Evolutionary conservation across 2,113 vertebrate genomes (phyloP).

Genomic region (Neolamprologus modestus): DNA sequence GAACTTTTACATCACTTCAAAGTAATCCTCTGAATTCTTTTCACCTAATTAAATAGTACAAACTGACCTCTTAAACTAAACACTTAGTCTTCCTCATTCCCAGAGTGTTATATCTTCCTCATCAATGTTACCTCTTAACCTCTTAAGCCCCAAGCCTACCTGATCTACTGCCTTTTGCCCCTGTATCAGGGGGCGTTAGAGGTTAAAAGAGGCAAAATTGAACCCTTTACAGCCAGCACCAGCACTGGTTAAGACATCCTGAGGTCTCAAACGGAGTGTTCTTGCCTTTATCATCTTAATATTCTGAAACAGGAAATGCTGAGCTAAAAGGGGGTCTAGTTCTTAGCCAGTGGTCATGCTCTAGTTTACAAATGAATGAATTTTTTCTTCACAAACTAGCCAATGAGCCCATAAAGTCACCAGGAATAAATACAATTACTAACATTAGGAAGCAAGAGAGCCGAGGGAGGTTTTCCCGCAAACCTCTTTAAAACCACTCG

Average conservation of each 20-base stretch:
- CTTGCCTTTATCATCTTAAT: not conserved
- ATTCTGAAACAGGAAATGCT: not conserved
- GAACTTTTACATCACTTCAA: not conserved
- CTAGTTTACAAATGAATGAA: not conserved
- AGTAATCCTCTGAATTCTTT: not conserved
- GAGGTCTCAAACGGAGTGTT: not conserved
- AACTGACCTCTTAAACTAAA: not conserved
- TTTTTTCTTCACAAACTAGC: not conserved
- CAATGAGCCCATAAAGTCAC: not conserved
- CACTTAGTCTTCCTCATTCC: not conserved
- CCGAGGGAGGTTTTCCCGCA: not conserved
- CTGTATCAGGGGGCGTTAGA: too few relatives aligned
- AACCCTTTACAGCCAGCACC: not conserved
- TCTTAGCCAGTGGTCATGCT: not conserved
- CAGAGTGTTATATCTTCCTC: constrained; percentile 44
- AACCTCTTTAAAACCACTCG: not conserved
- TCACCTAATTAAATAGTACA: not conserved
- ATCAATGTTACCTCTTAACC: constrained; percentile 12
- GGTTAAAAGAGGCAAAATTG: not conserved
- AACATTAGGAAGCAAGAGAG: not conserved
- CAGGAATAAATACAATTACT: not conserved
- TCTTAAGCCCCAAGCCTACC: too few relatives aligned
- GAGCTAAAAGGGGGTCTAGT: not conserved
- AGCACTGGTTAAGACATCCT: not conserved
- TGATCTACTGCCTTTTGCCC: too few relatives aligned